A percentile compares a stretch with the other conserved stretches of the same genome.
Evolutionary conservation across 2,797 vertebrate species (phyloP).

Genomic region (Kryptolebias ocellatus): DNA sequence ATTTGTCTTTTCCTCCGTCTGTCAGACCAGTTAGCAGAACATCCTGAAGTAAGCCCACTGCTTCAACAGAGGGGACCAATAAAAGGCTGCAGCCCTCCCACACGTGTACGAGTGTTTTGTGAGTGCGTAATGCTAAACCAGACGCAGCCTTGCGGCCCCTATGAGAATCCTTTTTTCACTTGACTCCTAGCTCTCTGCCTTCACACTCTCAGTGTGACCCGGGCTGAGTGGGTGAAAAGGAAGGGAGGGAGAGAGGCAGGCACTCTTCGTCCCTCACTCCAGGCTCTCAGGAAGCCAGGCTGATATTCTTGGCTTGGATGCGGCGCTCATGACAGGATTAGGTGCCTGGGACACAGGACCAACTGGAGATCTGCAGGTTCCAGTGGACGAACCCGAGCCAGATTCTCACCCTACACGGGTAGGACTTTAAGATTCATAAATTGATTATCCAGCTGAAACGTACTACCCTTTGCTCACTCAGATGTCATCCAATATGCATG

Average conservation of each 20-base stretch:
- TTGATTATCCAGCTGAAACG: slow-evolving; percentile 10
- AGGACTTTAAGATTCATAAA: slow-evolving; percentile 39
- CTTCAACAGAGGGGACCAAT: slow-evolving; percentile 41
- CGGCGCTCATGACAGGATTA: slow-evolving; percentile 80
- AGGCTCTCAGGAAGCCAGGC: slow-evolving; percentile 66
- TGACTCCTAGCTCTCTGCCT: slow-evolving; percentile 26
- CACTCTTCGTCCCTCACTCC: slow-evolving; percentile 61
- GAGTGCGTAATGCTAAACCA: slow-evolving; percentile 57
- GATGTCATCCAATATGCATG: slow-evolving; percentile 2
- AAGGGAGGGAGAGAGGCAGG: slow-evolving; percentile 43
- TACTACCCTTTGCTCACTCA: slow-evolving; percentile 1
- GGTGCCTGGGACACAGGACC: slow-evolving; percentile 76
- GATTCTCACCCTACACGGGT: slow-evolving; percentile 71
- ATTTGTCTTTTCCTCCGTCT: slow-evolving; percentile 6
- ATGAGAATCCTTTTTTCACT: slow-evolving; percentile 45
- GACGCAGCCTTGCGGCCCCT: slow-evolving; percentile 48
- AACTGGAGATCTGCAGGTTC: slow-evolving; percentile 78
- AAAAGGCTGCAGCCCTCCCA: slow-evolving; percentile 47
- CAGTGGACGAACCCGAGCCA: slow-evolving; percentile 65
- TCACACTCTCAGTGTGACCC: slow-evolving; percentile 39
- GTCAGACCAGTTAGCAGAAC: slow-evolving; percentile 23
- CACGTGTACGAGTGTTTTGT: slow-evolving; percentile 21
- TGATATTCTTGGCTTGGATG: slow-evolving; percentile 74
- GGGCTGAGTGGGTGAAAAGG: slow-evolving; percentile 61
- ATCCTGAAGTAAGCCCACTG: slow-evolving; percentile 20